Conservation (phyloP, 2,888 invertebrate genomes). For the Hypolimnas misippus region DNA sequence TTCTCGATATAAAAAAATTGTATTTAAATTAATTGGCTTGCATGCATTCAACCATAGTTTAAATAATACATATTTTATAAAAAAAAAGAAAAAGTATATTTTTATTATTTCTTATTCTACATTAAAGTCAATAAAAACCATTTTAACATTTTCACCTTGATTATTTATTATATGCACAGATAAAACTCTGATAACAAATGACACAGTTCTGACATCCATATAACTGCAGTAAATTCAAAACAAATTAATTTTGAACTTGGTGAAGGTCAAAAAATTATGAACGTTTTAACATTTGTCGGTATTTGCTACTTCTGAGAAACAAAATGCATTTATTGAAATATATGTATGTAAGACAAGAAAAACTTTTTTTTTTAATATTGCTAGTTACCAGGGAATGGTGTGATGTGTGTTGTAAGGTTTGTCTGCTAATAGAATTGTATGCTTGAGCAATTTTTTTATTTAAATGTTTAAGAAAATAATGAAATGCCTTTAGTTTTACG, state of each 20-base stretch:
- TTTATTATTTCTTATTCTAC: no score
- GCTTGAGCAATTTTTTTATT: no score
- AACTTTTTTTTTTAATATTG: no score
- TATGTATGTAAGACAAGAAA: not conserved
- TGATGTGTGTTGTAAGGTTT: no score
- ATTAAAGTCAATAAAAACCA: not conserved
- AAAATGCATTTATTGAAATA: not conserved
- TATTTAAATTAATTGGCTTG: no score
- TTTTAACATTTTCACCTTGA: constrained; percentile 4
- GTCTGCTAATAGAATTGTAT: no score
- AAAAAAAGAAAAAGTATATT: no score
- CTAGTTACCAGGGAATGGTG: no score
- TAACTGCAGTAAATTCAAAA: constrained; percentile 2
- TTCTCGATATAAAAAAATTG: no score
- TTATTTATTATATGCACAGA: not conserved
- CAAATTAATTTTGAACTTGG: constrained; percentile 6
- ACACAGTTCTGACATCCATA: not conserved
- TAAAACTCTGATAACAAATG: not conserved
- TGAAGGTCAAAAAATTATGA: not conserved
- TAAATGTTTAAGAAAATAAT: not conserved
- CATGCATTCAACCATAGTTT: no score
- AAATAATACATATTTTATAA: no score
- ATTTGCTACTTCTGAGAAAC: not conserved
- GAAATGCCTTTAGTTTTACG: no score
- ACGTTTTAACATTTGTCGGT: not conserved